Evolutionary conservation across 2,888 invertebrate species (phyloP), one percentile per base, ranked within the genome.

Genomic region (Keiferia lycopersicella): DNA sequence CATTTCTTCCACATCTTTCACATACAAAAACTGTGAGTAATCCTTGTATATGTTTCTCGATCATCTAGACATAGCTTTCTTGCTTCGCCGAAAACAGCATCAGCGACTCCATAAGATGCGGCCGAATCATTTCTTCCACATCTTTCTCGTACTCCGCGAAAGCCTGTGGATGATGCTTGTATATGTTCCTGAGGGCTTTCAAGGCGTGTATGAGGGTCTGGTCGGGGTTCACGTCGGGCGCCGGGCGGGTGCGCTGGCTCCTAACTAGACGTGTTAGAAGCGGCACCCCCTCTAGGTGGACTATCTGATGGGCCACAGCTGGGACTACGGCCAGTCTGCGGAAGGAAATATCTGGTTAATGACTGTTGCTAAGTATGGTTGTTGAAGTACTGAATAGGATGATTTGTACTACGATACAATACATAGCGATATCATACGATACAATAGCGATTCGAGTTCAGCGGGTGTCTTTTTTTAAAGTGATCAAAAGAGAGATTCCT

Each of bases 31-130:
- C 10, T 34, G 34, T 1, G 34, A 8, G 8, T 34, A 8, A 10
- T 34, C 7, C 10, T 34, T 34, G 10, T 8, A 34, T 8, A 34
- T 34, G 8, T n/a, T n/a, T n/a, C 1, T 34, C 10, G 8, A 7
- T 34, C 6, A 8, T 10, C 87, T 84, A 96, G 51, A 96, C 96
- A 80, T 96, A 96, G 80, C 96, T 96, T 82, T 96, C 96, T 80
- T 95, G 95, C 72, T 95, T 94, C 30, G 95, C 94, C 0, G 96
- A 96, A 83, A 96, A 96, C 45, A 95, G 91, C 82, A 96, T 93
- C 71, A 96, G 95, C 0, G 96, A 96, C 78, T 96, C 96, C 86
- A 96, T 93, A 12, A 96, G 87, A 75, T 95, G 93, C 0, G 96
- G 96, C 77, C 94, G 93, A 64, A 96, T 93, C 81, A 96, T 92